A percentile compares a stretch with the other conserved stretches of the same genome.
Evolutionary conservation across 2,888 invertebrate genomes (phyloP).

Genomic region (Eupithecia insigniata): DNA sequence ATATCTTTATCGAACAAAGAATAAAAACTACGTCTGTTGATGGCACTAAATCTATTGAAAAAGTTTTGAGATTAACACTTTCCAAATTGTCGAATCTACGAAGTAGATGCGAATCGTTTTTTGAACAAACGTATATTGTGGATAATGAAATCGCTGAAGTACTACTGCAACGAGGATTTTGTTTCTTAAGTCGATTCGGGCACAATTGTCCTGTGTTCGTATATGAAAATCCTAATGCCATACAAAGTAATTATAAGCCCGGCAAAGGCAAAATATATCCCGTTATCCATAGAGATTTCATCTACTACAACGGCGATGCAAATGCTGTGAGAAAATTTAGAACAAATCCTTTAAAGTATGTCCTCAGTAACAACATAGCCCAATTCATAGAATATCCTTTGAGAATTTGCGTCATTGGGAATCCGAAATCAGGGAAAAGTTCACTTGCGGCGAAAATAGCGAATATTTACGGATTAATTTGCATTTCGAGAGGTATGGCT

Average conservation of each 20-base stretch:
- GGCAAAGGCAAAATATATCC: constrained; percentile 77
- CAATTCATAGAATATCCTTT: constrained; percentile 79
- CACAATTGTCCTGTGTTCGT: constrained; percentile 87
- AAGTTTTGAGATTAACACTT: constrained; percentile 60
- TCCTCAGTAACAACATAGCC: constrained; percentile 66
- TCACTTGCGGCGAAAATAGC: constrained; percentile 82
- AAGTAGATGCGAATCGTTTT: constrained; percentile 76
- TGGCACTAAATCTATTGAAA: constrained; percentile 63
- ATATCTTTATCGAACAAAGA: constrained; percentile 65
- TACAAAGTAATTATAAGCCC: constrained; percentile 79
- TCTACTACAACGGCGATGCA: constrained; percentile 84
- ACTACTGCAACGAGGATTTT: constrained; percentile 84
- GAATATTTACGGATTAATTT: constrained; percentile 79
- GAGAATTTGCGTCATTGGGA: constrained; percentile 84
- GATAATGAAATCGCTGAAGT: constrained; percentile 82
- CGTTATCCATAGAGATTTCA: constrained; percentile 82
- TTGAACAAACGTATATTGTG: constrained; percentile 84
- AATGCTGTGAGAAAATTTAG: constrained; percentile 79
- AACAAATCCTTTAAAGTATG: constrained; percentile 83
- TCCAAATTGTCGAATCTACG: constrained; percentile 62
- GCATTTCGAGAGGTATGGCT: constrained; percentile 83
- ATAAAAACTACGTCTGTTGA: constrained; percentile 76
- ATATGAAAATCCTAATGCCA: constrained; percentile 72
- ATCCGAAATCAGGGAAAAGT: constrained; percentile 86
- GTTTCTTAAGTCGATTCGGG: constrained; percentile 86